These are phyloP conservation scores for Procambarus clarkii DNA, from an alignment of 1,140 invertebrate genomes.

Conservation along the genomic window DNA sequence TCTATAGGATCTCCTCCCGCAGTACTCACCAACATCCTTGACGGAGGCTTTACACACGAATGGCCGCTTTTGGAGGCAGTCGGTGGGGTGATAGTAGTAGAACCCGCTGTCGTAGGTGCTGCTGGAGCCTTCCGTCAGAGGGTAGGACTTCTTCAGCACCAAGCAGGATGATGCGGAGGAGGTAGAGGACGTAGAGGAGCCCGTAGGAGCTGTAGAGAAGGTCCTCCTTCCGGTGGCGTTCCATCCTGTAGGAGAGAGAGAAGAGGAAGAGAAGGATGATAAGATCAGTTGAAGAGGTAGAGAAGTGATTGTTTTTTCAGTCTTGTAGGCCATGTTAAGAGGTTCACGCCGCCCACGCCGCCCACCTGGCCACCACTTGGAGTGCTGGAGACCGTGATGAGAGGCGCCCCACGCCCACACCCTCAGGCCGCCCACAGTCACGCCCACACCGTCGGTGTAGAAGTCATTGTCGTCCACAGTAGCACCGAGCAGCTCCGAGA, in stretches of 20 bases:
- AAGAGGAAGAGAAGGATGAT: too few relatives aligned
- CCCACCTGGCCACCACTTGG: slow-evolving; percentile 61
- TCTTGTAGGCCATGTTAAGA: background rate
- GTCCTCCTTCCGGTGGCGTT: slow-evolving; percentile 7
- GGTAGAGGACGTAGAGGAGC: background rate
- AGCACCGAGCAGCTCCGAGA: slow-evolving; percentile 25
- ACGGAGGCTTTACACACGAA: slow-evolving; percentile 48
- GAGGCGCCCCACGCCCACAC: slow-evolving; percentile 37
- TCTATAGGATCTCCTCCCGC: too few relatives aligned
- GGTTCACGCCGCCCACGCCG: background rate
- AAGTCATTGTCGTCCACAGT: background rate
- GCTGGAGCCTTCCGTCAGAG: background rate
- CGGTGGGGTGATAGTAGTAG: slow-evolving; percentile 44
- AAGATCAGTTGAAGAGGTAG: background rate
- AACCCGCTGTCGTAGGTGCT: slow-evolving; percentile 40
- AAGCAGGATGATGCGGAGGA: slow-evolving; percentile 7
- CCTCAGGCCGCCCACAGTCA: slow-evolving; percentile 29
- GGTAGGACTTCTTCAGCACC: slow-evolving; percentile 48
- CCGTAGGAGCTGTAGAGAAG: background rate
- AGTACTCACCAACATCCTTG: slow-evolving; percentile 52
- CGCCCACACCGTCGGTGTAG: slow-evolving; percentile 43
- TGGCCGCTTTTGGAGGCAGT: slow-evolving; percentile 18
- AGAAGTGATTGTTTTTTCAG: background rate
- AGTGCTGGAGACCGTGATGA: slow-evolving; percentile 4
- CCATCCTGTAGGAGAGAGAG: slow-evolving; percentile 32